Evolutionary conservation across 2,113 vertebrate genomes (phyloP), one percentile per base, ranked within the genome.

Genomic region (western clawed frog (Xenopus tropicalis)): DNA sequence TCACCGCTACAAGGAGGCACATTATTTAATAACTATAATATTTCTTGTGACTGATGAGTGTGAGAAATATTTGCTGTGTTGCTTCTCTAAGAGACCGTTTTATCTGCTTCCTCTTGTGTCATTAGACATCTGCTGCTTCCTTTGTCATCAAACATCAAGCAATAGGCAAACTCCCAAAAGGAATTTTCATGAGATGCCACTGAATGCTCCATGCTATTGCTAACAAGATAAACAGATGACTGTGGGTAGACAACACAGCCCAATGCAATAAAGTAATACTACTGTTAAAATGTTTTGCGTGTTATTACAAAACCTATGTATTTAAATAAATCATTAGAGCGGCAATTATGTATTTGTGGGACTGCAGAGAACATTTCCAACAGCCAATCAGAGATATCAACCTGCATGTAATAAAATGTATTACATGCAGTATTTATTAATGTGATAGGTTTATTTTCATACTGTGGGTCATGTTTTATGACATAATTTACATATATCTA

Each of bases 161-260:
- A 58, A 57, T 52, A 62, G 70, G 61, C 71, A 66, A 51, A 66
- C 17, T 66, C 71, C 71, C 48, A 66, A 10, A 37, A 37, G 29
- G 62, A 72, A 29, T 24, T 72, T 25, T 72, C 20, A 65, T 57
- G 46, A 72, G 37, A 48, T 58, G 61, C 14, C 22, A 57, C 25
- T 42, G 64, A 66, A 65, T 65, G 51, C 56, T 58, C 57, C 25
- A 9, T 72, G 22, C 11, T 7, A 37, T 72, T 58, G 21, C 25
- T 72, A 66, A 72, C 71, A 72, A 72, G 61, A 66, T 72, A 66
- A 72, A 25, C 71, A 23, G 52, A 23, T 57, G 14, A 54, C 29
- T 66, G 29, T 66, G 51, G 24, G 56, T 37, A 72, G 65, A 22
- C 48, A 57, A 48, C 48, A 44, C 44, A 13, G 14, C 44, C 11